These are phyloP conservation scores for Triplophysa yarkandensis DNA, from an alignment of 2,797 vertebrate genomes.

Conservation along the genomic window DNA sequence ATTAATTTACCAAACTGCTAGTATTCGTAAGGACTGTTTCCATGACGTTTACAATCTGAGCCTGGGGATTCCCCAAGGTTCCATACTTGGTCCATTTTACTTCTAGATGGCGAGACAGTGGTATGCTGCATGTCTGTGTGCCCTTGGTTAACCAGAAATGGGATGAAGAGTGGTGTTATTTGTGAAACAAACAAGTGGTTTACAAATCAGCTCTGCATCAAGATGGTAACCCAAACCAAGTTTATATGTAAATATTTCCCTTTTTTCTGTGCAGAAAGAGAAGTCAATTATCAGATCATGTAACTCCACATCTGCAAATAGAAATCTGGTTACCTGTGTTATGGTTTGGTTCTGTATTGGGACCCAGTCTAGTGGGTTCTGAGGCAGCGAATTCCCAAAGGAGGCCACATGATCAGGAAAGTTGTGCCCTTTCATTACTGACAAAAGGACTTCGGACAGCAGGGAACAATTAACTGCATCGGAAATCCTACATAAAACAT, in stretches of 20 bases:
- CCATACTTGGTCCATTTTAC: constrained; percentile 92
- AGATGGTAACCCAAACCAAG: background rate
- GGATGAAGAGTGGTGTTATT: background rate
- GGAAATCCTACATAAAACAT: constrained; percentile 69
- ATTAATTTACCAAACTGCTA: constrained; percentile 77
- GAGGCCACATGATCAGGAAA: constrained; percentile 83
- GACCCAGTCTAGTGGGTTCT: constrained; percentile 85
- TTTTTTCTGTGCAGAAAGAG: constrained; percentile 17
- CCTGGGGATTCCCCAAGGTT: constrained; percentile 87
- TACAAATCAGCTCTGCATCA: constrained; percentile 29
- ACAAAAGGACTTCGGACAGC: constrained; percentile 72
- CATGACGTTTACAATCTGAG: constrained; percentile 82
- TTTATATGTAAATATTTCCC: constrained; percentile 23
- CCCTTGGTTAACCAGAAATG: constrained; percentile 57
- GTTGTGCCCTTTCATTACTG: constrained; percentile 80
- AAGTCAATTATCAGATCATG: background rate
- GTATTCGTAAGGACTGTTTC: constrained; percentile 73
- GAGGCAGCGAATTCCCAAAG: constrained; percentile 85
- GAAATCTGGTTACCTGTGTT: constrained; percentile 61
- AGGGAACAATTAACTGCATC: constrained; percentile 74
- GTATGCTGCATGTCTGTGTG: constrained; percentile 80
- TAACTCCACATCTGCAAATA: background rate
- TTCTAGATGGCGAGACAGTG: constrained; percentile 81
- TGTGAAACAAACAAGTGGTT: background rate
- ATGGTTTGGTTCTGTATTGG: constrained; percentile 68